phyloP scores from a whole-genome alignment of 1,140 invertebrate species.

The Popillia japonica region DNA sequence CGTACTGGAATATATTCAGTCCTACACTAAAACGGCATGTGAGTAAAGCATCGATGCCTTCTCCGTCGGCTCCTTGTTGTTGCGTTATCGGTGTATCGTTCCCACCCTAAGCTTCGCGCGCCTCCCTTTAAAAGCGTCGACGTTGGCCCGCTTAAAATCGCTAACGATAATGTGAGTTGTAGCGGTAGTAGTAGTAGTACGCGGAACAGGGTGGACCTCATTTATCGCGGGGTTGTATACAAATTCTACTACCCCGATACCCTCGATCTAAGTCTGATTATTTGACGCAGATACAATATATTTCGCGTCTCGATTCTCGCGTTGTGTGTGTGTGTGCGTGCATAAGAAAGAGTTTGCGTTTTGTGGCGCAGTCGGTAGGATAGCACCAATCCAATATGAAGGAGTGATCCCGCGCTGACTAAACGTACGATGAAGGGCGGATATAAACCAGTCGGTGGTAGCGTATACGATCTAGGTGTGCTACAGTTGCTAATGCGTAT shows the following conservation, averaged over 20 bases:
- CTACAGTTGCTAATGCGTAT: constrained; percentile 9
- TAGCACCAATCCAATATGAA: not conserved
- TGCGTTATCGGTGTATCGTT: not conserved
- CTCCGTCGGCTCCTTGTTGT: not conserved
- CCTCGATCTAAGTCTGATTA: not conserved
- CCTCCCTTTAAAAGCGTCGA: not conserved
- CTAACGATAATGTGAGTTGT: not conserved
- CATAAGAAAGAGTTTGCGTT: not conserved
- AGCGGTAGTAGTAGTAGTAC: not conserved
- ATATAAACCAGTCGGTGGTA: constrained; percentile 29
- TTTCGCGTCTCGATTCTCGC: not conserved
- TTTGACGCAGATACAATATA: not conserved
- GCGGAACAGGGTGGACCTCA: not conserved
- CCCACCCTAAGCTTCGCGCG: not conserved
- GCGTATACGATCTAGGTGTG: constrained; percentile 25
- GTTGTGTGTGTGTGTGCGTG: not conserved
- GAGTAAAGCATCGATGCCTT: not conserved
- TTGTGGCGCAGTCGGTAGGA: constrained; percentile 8
- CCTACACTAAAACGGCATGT: constrained; percentile 21
- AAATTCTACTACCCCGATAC: not conserved
- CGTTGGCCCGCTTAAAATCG: not conserved
- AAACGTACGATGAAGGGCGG: constrained; percentile 8
- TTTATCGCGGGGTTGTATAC: not conserved
- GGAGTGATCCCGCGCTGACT: not conserved
- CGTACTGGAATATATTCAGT: constrained; percentile 22